These are phyloP conservation scores for Drosophila jambulina DNA, from an alignment of 1,140 invertebrate genomes.

Conservation along the genomic window DNA sequence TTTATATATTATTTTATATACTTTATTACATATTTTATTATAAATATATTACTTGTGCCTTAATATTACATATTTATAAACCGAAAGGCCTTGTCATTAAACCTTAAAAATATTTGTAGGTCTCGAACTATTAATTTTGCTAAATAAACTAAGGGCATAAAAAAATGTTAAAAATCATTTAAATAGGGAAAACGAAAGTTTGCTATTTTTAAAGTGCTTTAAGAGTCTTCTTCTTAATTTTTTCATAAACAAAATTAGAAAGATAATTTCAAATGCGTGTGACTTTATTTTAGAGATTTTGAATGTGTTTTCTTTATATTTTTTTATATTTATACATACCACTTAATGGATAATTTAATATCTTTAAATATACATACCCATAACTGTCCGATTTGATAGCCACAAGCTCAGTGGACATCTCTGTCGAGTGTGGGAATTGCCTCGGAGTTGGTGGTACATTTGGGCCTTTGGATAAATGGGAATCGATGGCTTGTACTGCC, in stretches of 20 bases:
- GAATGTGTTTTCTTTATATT: too few species aligned
- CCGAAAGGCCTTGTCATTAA: too few species aligned
- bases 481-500: constrained; percentile 28
- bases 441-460: not conserved
- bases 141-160: not conserved
- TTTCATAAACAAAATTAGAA: too few species aligned
- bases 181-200: not conserved
- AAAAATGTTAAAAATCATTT: not conserved
- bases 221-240: too few species aligned
- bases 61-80: not conserved
- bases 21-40: not conserved
- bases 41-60: not conserved
- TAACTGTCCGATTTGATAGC: not conserved
- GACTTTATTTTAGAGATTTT: too few species aligned
- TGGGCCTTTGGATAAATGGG: constrained; percentile 3
- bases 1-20: not conserved
- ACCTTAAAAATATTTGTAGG: too few species aligned
- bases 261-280: too few species aligned
- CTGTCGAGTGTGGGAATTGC: constrained; percentile 2
- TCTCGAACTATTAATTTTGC: too few species aligned
- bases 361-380: not conserved
- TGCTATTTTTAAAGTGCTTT: too few species aligned
- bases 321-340: too few species aligned
- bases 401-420: not conserved
- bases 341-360: too few species aligned